These are phyloP conservation scores for Temnothorax nylanderi DNA, from an alignment of 1,140 invertebrate species.

Conservation along the genomic window DNA sequence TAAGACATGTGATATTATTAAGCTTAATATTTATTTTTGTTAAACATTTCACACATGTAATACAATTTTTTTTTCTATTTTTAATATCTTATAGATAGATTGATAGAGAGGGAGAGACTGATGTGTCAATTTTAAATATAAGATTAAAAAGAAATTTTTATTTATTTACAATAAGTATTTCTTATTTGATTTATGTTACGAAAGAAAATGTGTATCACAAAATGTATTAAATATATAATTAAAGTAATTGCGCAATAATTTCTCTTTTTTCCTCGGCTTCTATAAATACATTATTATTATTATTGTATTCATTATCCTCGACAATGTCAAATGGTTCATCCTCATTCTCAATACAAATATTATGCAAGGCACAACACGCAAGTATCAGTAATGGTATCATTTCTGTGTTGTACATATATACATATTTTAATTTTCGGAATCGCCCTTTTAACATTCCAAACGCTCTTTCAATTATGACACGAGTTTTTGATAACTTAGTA, in stretches of 20 bases:
- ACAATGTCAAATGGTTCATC: background rate
- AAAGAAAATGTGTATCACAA: no score
- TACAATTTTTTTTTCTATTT: no score
- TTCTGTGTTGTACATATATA: constrained; percentile 11
- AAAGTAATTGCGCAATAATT: background rate
- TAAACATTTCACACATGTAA: no score
- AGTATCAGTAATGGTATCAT: constrained; percentile 5
- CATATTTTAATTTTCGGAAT: background rate
- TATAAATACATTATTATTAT: background rate
- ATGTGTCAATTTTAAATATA: no score
- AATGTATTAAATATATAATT: no score
- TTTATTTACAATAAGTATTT: no score
- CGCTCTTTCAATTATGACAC: background rate
- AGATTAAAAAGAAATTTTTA: no score
- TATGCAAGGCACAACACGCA: background rate
- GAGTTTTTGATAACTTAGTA: background rate
- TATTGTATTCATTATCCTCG: background rate
- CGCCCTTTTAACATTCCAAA: background rate
- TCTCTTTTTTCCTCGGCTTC: background rate
- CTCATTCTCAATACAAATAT: constrained; percentile 4
- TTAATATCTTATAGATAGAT: no score
- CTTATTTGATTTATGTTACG: no score
- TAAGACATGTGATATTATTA: no score
- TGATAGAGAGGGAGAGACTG: no score
- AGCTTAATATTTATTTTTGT: no score